phyloP scores from a whole-genome alignment of 2,113 vertebrate genomes.

The Aphyosemion australe region DNA sequence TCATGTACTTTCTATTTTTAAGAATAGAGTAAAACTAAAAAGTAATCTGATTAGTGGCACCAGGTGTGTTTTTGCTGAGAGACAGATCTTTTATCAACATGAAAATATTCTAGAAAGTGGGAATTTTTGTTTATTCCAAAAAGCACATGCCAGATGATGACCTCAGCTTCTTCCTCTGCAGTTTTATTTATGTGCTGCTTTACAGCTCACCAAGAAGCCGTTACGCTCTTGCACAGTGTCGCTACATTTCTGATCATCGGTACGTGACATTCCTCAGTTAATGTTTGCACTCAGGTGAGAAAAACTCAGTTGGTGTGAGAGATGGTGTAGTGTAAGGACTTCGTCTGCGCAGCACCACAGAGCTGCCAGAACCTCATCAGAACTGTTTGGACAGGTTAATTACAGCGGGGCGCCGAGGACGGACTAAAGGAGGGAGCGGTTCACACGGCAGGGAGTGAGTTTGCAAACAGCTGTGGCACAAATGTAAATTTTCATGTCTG shows the following conservation, averaged over 20 bases:
- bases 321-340: too few species aligned
- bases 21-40: too few species aligned
- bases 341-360: background rate
- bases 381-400: constrained; percentile 48
- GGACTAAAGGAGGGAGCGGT: constrained; percentile 31
- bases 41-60: too few species aligned
- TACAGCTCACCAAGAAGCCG: constrained; percentile 15
- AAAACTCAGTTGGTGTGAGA: constrained; percentile 41
- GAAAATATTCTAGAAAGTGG: too few species aligned
- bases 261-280: constrained; percentile 56
- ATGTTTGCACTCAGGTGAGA: constrained; percentile 49
- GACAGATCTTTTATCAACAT: too few species aligned
- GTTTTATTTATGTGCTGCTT: constrained; percentile 42
- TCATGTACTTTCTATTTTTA: too few species aligned
- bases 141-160: background rate
- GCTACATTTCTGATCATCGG: constrained; percentile 6
- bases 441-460: constrained; percentile 26
- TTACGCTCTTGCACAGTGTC: constrained; percentile 32
- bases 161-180: constrained; percentile 11
- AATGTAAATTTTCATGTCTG: constrained; percentile 19
- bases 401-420: constrained; percentile 22
- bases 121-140: background rate
- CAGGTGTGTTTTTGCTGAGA: too few species aligned
- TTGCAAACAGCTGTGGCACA: constrained; percentile 31
- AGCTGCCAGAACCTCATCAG: constrained; percentile 21